Conservation (phyloP, 2,797 vertebrate genomes). For the Spondyliosoma cantharus region DNA sequence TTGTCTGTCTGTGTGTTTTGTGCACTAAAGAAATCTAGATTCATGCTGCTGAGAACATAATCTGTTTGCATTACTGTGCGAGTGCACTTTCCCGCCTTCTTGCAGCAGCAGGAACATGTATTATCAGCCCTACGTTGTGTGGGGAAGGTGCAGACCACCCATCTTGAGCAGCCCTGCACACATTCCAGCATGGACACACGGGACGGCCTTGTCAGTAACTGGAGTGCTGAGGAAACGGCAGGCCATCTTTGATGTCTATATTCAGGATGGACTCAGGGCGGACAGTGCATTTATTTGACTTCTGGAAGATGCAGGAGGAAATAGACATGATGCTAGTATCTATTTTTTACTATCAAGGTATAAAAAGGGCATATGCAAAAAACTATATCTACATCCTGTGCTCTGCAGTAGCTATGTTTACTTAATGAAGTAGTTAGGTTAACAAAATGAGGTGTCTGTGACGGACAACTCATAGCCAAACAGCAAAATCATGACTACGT, state of each 20-base stretch:
- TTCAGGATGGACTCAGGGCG: constrained; percentile 50
- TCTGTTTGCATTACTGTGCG: not conserved
- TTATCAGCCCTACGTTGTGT: constrained; percentile 24
- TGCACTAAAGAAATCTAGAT: not conserved
- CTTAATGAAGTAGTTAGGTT: not conserved
- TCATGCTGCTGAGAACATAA: not conserved
- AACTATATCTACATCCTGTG: not conserved
- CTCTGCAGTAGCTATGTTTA: not conserved
- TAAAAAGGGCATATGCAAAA: not conserved
- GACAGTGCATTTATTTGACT: constrained; percentile 21
- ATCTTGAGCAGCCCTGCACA: constrained; percentile 48
- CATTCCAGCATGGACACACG: constrained; percentile 66
- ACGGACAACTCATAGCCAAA: not conserved
- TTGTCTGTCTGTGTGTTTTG: not conserved
- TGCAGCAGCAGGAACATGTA: constrained; percentile 14
- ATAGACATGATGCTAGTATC: not conserved
- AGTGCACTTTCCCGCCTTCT: not conserved
- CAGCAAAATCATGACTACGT: not conserved
- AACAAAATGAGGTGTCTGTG: not conserved
- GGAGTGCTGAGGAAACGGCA: constrained; percentile 60
- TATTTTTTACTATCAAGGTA: not conserved
- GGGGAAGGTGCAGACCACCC: constrained; percentile 66
- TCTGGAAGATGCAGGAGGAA: not conserved
- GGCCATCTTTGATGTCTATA: constrained; percentile 73
- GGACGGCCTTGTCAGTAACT: constrained; percentile 63